These are phyloP conservation scores for Cephus pulcher DNA, from an alignment of 2,888 invertebrate genomes.

Conservation along the genomic window DNA sequence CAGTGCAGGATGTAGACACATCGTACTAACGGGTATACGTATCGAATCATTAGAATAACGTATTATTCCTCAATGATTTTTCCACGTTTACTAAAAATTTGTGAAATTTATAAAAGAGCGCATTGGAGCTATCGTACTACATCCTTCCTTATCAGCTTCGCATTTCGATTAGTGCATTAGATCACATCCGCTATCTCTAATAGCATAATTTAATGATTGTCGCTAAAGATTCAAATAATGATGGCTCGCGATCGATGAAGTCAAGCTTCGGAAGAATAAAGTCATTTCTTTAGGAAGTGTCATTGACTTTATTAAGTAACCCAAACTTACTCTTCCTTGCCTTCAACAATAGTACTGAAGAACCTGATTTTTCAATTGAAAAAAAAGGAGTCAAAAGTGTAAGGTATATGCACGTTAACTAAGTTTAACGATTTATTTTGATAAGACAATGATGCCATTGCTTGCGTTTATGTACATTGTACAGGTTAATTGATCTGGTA, in stretches of 20 bases:
- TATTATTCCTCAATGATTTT: constrained; percentile 5
- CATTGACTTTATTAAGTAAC: neutral
- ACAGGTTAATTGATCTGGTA: constrained; percentile 49
- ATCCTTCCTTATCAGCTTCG: constrained; percentile 44
- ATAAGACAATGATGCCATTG: constrained; percentile 50
- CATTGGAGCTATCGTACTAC: constrained; percentile 8
- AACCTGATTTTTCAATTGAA: neutral
- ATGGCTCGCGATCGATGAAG: constrained; percentile 42
- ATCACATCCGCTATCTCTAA: constrained; percentile 42
- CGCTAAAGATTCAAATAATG: constrained; percentile 35
- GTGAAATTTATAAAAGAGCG: neutral
- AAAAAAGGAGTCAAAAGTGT: neutral
- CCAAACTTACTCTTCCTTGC: neutral
- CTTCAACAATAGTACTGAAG: neutral
- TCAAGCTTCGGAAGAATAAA: constrained; percentile 48
- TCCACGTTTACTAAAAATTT: constrained; percentile 10
- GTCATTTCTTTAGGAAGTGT: constrained; percentile 41
- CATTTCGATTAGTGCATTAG: constrained; percentile 31
- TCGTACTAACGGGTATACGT: neutral
- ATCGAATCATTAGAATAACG: constrained; percentile 14
- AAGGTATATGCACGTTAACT: neutral
- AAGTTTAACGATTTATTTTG: constrained; percentile 53
- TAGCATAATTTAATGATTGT: constrained; percentile 47
- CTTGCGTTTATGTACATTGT: constrained; percentile 59
- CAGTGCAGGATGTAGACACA: neutral